These are phyloP conservation scores for Synergus itoensis DNA, from an alignment of 2,888 invertebrate genomes.

Conservation along the genomic window DNA sequence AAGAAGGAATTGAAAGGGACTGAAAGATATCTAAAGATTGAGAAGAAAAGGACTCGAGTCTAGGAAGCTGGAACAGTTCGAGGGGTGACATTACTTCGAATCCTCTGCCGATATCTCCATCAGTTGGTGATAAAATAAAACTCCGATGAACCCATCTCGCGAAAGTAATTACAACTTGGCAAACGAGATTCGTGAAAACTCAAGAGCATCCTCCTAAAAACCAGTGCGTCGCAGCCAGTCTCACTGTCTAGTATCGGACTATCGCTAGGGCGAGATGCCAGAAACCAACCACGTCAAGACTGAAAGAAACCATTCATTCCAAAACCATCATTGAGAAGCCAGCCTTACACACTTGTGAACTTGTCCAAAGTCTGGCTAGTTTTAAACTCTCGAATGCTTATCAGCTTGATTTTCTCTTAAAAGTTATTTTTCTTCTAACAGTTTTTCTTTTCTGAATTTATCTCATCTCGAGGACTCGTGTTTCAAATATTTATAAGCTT, in stretches of 20 bases:
- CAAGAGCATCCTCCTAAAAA: conserved; percentile 50
- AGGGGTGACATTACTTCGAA: conserved; percentile 65
- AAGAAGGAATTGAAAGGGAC: neutral
- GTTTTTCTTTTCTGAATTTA: neutral
- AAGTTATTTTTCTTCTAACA: neutral
- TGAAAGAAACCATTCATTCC: conserved; percentile 63
- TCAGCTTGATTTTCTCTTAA: conserved; percentile 8
- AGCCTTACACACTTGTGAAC: conserved; percentile 10
- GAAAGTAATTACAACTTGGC: conserved; percentile 71
- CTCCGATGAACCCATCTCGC: conserved; percentile 50
- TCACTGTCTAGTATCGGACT: neutral
- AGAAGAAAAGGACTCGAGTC: conserved; percentile 18
- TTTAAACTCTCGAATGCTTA: conserved; percentile 14
- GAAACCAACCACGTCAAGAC: conserved; percentile 51
- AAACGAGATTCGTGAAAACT: conserved; percentile 63
- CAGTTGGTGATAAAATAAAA: conserved; percentile 70
- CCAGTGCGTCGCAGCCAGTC: neutral
- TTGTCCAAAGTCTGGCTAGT: conserved; percentile 20
- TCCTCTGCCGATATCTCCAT: conserved; percentile 70
- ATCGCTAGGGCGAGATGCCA: conserved; percentile 8
- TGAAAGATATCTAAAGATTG: conserved; percentile 37
- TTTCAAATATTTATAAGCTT: conserved; percentile 12
- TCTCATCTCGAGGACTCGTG: neutral
- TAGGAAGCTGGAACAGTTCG: conserved; percentile 30
- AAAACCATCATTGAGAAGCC: conserved; percentile 15